phyloP scores from a whole-genome alignment of 1,140 invertebrate species.

The Polypedilum pembai region DNA sequence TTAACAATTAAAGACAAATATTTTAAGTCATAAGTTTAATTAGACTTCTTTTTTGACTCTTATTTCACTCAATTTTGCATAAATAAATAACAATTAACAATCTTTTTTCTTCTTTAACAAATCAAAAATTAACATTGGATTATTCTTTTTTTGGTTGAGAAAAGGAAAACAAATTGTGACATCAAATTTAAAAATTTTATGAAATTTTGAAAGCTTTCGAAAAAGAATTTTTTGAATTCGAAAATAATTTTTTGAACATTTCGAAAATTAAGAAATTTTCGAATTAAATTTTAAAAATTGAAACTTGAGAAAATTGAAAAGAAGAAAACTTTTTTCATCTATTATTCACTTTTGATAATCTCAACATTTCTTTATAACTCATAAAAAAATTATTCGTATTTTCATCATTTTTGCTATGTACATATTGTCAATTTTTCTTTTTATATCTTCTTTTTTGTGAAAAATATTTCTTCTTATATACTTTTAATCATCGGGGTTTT shows the following conservation, averaged over 20 bases:
- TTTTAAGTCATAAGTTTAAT: no score
- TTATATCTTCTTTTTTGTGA: conserved; percentile 1
- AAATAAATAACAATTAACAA: neutral
- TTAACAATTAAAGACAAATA: no score
- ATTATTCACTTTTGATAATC: neutral
- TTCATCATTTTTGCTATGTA: neutral
- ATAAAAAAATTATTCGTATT: neutral
- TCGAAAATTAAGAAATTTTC: no score
- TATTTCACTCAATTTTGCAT: neutral
- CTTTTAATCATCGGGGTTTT: conserved; percentile 3
- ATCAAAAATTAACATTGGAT: neutral
- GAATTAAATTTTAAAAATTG: no score
- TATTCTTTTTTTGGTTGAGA: neutral
- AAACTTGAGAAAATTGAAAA: no score
- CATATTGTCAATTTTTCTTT: conserved; percentile 13
- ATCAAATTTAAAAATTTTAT: neutral
- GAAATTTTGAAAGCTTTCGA: neutral
- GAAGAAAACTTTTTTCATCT: neutral
- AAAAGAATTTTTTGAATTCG: neutral
- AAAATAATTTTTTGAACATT: neutral
- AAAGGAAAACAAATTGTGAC: neutral
- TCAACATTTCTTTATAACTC: neutral
- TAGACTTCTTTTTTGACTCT: neutral
- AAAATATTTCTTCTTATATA: conserved; percentile 1
- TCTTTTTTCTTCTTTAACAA: neutral